Evolutionary conservation across 1,140 invertebrate genomes (phyloP).

Genomic region (Whitmania pigra): DNA sequence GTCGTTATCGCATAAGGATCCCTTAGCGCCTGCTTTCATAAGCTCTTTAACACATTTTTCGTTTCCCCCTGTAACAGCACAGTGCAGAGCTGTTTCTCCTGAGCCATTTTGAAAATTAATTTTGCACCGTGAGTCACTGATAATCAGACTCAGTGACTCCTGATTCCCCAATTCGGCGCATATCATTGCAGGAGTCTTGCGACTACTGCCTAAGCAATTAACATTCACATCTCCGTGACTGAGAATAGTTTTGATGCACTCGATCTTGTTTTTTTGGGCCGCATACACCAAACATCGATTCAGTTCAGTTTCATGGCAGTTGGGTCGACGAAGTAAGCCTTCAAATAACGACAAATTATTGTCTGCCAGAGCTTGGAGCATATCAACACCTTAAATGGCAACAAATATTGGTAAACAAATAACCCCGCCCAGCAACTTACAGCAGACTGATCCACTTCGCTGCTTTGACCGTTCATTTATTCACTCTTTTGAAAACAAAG

Average conservation of each 20-base stretch:
- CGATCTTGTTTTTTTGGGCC: background rate
- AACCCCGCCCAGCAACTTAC: too few species aligned
- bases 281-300: background rate
- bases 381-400: too few species aligned
- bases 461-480: too few species aligned
- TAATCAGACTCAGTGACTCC: conserved; percentile 8
- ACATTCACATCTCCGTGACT: conserved; percentile 8
- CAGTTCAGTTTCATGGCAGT: background rate
- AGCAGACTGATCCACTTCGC: too few species aligned
- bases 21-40: conserved; percentile 28
- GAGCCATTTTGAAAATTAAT: conserved; percentile 23
- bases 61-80: conserved; percentile 30
- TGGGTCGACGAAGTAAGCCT: too few species aligned
- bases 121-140: background rate
- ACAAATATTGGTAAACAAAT: too few species aligned
- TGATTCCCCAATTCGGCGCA: conserved; percentile 12
- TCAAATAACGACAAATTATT: too few species aligned
- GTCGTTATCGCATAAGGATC: conserved; percentile 28
- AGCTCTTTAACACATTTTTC: conserved; percentile 30
- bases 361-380: too few species aligned
- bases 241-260: background rate
- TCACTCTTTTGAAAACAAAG: too few species aligned
- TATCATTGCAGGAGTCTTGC: conserved; percentile 16
- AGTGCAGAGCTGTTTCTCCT: conserved; percentile 31
- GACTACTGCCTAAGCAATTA: background rate